phyloP scores from a whole-genome alignment of 1,140 invertebrate species.

The Nautilus pompilius region DNA sequence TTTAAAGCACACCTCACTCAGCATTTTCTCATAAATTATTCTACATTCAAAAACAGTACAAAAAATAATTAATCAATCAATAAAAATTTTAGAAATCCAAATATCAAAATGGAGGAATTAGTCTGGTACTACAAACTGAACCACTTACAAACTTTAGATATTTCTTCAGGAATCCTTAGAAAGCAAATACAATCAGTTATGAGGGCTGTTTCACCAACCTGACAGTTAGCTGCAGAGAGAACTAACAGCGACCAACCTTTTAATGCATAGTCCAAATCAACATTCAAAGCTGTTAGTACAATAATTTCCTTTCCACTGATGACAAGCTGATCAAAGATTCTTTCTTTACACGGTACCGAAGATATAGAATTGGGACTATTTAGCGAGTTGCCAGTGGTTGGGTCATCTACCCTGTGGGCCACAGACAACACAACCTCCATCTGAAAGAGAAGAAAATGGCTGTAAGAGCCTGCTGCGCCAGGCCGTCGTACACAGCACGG shows the following conservation, averaged over 20 bases:
- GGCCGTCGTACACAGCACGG: too few species aligned
- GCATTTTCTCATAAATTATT: too few species aligned
- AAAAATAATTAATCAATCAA: too few species aligned
- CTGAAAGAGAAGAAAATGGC: constrained; percentile 18
- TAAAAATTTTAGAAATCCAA: too few species aligned
- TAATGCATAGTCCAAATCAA: constrained; percentile 83
- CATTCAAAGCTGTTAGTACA: constrained; percentile 72
- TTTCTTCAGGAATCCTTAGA: too few species aligned
- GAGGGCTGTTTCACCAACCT: too few species aligned
- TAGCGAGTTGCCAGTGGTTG: constrained; percentile 55
- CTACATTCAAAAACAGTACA: too few species aligned
- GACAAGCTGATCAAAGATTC: constrained; percentile 77
- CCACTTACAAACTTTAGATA: too few species aligned
- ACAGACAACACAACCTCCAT: constrained; percentile 82
- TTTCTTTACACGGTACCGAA: constrained; percentile 60
- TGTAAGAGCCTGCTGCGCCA: background rate
- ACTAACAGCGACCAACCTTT: constrained; percentile 58
- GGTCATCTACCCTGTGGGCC: constrained; percentile 71
- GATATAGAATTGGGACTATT: constrained; percentile 55
- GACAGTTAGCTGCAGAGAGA: too few species aligned
- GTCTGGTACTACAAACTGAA: too few species aligned
- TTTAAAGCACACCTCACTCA: background rate
- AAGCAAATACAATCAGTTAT: too few species aligned
- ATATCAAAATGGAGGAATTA: too few species aligned
- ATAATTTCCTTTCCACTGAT: constrained; percentile 81